phyloP scores from a whole-genome alignment of 2,113 vertebrate species.

The Megaptera novaeangliae region DNA sequence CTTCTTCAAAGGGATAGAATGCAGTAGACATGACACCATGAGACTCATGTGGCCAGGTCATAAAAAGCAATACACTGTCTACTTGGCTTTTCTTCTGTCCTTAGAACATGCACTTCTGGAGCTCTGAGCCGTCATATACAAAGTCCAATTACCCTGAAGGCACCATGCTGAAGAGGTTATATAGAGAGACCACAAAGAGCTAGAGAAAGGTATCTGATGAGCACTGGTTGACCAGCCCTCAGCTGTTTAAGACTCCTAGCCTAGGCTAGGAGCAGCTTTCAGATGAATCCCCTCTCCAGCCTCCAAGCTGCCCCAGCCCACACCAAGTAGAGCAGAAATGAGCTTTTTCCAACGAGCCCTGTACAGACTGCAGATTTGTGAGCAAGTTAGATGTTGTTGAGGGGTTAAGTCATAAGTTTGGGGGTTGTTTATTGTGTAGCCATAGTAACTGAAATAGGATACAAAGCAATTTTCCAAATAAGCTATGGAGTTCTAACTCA shows the following conservation, averaged over 20 bases:
- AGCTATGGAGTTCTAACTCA: background rate
- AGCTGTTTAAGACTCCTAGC: background rate
- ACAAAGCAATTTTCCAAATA: background rate
- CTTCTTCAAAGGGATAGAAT: background rate
- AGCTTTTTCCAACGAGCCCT: background rate
- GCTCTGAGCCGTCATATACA: background rate
- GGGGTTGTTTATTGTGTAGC: background rate
- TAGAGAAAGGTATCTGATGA: background rate
- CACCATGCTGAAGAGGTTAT: background rate
- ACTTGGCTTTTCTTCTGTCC: background rate
- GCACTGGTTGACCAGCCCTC: background rate
- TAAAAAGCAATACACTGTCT: background rate
- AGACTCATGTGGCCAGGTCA: background rate
- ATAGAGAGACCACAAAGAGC: background rate
- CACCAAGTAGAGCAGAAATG: background rate
- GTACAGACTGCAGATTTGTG: background rate
- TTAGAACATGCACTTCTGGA: background rate
- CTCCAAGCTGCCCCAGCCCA: background rate
- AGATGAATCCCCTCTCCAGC: too few relatives aligned
- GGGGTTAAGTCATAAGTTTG: background rate
- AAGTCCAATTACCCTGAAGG: background rate
- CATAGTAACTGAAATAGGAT: background rate
- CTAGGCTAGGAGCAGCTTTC: background rate
- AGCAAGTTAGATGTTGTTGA: background rate
- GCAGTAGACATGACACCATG: background rate